Conservation (phyloP, 2,113 vertebrate species). For the Cyphomyrus plagiostoma region DNA sequence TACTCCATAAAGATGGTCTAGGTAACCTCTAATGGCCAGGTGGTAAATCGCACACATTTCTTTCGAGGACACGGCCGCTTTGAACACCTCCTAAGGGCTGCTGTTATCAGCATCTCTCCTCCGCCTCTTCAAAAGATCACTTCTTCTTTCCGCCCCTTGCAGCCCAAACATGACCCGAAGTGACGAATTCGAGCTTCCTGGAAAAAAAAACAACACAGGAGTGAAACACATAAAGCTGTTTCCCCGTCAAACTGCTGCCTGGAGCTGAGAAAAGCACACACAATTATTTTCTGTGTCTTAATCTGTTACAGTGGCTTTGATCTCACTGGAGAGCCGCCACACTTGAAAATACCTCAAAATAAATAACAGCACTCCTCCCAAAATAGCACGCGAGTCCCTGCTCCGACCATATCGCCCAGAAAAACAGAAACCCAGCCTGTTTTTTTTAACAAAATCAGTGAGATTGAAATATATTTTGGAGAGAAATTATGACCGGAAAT, state of each 20-base stretch:
- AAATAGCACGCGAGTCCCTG: constrained; percentile 38
- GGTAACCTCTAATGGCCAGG: background rate
- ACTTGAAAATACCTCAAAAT: constrained; percentile 51
- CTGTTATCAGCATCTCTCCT: background rate
- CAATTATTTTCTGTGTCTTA: constrained; percentile 28
- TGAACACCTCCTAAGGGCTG: background rate
- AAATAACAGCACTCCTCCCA: constrained; percentile 41
- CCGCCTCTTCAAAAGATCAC: background rate
- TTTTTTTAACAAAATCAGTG: constrained; percentile 43
- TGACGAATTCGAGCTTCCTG: background rate
- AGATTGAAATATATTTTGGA: background rate
- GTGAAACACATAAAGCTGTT: background rate
- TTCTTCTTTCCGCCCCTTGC: background rate
- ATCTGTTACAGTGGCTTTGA: constrained; percentile 37
- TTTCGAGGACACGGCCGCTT: background rate
- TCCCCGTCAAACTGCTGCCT: constrained; percentile 1
- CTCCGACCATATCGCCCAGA: constrained; percentile 42
- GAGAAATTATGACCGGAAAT: constrained; percentile 32
- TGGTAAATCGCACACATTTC: background rate
- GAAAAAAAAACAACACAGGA: background rate
- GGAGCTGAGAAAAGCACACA: constrained; percentile 9
- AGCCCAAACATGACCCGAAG: background rate
- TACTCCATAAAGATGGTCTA: background rate
- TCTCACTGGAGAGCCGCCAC: constrained; percentile 40
- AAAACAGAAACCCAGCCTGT: constrained; percentile 47